Evolutionary conservation across 2,797 vertebrate genomes (phyloP).

Genomic region (Periophthalmus magnuspinnatus): DNA sequence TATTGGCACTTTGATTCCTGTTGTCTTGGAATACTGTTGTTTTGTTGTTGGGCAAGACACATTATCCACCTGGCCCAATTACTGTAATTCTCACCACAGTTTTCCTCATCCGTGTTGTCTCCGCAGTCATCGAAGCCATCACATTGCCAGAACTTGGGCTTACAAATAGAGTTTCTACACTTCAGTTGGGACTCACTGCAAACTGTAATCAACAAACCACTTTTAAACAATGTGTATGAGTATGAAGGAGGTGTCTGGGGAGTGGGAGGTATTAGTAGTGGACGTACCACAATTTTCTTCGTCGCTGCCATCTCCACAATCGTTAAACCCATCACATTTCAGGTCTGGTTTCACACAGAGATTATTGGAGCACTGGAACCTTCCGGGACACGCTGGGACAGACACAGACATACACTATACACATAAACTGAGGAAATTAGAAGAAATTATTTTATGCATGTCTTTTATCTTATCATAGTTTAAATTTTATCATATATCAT

Average conservation of each 20-base stretch:
- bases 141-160: slow-evolving; percentile 84
- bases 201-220: slow-evolving; percentile 42
- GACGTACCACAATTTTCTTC: slow-evolving; percentile 82
- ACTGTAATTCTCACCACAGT: slow-evolving; percentile 80
- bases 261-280: neutral
- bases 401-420: no score
- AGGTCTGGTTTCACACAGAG: slow-evolving; percentile 77
- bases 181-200: slow-evolving; percentile 77
- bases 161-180: slow-evolving; percentile 84
- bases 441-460: no score
- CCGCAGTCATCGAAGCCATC: slow-evolving; percentile 86
- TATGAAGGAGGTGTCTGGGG: neutral
- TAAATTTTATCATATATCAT: no score
- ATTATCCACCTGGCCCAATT: neutral
- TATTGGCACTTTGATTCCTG: neutral
- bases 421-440: no score
- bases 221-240: neutral
- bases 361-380: slow-evolving; percentile 83
- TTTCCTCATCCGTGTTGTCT: slow-evolving; percentile 83
- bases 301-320: slow-evolving; percentile 87
- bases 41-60: neutral
- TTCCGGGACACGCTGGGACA: slow-evolving; percentile 80
- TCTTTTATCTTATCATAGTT: no score
- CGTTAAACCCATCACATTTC: slow-evolving; percentile 87
- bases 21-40: neutral